phyloP scores from a whole-genome alignment of 2,113 vertebrate species.

The Oxyruncus cristatus region DNA sequence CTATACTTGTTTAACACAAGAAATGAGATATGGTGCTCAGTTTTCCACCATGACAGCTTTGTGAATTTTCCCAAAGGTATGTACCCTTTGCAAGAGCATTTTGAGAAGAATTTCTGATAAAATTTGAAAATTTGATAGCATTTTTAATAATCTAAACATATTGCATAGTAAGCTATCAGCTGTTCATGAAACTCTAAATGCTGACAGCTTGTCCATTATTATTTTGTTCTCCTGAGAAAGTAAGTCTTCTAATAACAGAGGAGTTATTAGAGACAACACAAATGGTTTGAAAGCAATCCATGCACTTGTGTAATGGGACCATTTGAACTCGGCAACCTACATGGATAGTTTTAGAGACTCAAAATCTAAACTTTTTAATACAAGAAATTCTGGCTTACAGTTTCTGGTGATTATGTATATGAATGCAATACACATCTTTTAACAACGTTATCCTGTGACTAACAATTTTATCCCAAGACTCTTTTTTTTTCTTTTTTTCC shows the following conservation, averaged over 20 bases:
- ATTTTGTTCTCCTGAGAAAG: neutral
- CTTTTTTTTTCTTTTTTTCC: neutral
- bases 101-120: neutral
- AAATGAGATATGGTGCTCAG: neutral
- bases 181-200: neutral
- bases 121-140: neutral
- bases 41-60: neutral
- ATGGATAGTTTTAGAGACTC: neutral
- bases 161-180: neutral
- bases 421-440: neutral
- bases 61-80: neutral
- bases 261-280: neutral
- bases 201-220: neutral
- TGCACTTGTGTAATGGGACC: neutral
- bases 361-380: neutral
- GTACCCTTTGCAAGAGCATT: neutral
- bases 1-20: neutral
- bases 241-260: neutral
- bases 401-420: neutral
- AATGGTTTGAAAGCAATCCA: neutral
- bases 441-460: neutral
- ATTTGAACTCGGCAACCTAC: neutral
- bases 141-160: neutral
- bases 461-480: neutral
- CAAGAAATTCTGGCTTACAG: neutral